Evolutionary conservation across 2,113 vertebrate genomes (phyloP), one percentile per base, ranked within the genome.

Genomic region (Pycnonotus jocosus): DNA sequence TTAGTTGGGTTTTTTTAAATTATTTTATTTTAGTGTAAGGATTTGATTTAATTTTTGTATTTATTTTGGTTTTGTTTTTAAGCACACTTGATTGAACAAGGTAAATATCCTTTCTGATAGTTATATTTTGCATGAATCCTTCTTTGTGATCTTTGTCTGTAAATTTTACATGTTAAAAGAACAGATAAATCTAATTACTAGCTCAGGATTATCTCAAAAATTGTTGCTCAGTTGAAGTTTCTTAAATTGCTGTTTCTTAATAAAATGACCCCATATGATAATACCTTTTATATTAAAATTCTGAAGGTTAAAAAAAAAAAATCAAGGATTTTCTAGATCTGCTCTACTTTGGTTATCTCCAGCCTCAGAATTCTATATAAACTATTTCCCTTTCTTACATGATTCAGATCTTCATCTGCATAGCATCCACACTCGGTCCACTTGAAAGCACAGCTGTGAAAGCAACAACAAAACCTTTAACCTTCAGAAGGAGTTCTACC

Each of bases 181-280:
- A 47, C 4, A 57, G n/a, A 35, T 12, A 4, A 6, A 65, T 40
- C 5, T 48, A 33, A 57, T 40, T 22, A 62, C 1, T 21, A 47
- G 4, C 4, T 57, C 61, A 82, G 11, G 7, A 66, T 79, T 62
- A 53, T 27, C 8, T 53, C 31, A 42, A 53, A 84, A 84, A 60
- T 22, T 61, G 1, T 54, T 68, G 20, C 5, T 54, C 11, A 31
- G 0, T 3, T 37, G 7, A 83, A 81, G 8, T 8, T 61, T 80
- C 17, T 18, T 57, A 61, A 81, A 44, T 47, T 57, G 14, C 1
- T 18, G 2, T 56, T 93, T 72, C 30, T 47, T 81, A 65, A 48
- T 3, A 35, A 40, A 57, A 60, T 37, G 28, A 33, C 3, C 0
- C 3, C 3, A 2, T 38, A 71, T 35, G 15, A 7, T 38, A 60